A percentile compares a stretch with the other conserved stretches of the same genome.
Evolutionary conservation across 2,797 vertebrate genomes (phyloP).

Genomic region (Xiphophorus birchmanni): DNA sequence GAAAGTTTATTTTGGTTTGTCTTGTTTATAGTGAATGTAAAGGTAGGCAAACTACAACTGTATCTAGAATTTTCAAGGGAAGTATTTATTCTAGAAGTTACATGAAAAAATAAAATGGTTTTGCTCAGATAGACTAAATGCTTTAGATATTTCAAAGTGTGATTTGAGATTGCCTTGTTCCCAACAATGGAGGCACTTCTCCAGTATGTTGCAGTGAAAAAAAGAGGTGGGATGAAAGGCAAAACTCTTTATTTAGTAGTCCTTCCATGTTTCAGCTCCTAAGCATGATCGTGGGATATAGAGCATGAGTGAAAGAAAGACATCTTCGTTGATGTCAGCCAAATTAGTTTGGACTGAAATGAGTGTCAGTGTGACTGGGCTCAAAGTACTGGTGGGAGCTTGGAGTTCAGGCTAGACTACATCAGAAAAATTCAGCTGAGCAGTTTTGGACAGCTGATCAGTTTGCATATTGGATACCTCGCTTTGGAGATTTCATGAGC

Average conservation of each 20-base stretch:
- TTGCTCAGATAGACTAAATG: background rate
- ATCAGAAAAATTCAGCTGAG: background rate
- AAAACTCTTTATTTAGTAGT: background rate
- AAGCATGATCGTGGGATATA: background rate
- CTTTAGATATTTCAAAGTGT: background rate
- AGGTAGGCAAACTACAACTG: conserved; percentile 31
- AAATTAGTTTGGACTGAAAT: background rate
- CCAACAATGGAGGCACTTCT: background rate
- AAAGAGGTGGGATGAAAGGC: background rate
- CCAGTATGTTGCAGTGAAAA: background rate
- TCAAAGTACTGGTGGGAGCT: background rate
- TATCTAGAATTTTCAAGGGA: background rate
- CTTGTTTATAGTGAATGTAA: conserved; percentile 27
- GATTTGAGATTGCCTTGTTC: background rate
- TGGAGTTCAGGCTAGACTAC: background rate
- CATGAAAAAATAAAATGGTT: background rate
- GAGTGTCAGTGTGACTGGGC: background rate
- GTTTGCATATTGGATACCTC: background rate
- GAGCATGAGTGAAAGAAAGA: background rate
- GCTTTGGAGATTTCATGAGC: background rate
- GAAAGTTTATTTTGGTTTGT: conserved; percentile 27
- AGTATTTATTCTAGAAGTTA: background rate
- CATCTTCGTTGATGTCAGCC: background rate
- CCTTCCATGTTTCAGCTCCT: background rate
- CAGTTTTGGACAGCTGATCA: background rate